These are phyloP conservation scores for Drosophila parabipectinata DNA, from an alignment of 1,140 invertebrate species.

Conservation along the genomic window DNA sequence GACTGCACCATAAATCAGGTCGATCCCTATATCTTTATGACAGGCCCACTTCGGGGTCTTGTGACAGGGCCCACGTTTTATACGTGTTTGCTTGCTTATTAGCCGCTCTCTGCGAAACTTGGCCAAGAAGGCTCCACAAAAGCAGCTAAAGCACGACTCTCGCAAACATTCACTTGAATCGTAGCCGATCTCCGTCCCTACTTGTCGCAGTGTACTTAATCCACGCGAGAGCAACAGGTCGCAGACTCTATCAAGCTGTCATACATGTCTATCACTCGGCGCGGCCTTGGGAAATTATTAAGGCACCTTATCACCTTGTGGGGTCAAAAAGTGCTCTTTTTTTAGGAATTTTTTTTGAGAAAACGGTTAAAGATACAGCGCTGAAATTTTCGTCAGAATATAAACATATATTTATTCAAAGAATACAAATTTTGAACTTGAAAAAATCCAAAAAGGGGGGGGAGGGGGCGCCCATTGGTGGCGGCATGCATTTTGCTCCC, in stretches of 20 bases:
- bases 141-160: constrained; percentile 1
- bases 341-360: too few species aligned
- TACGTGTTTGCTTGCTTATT: constrained; percentile 8
- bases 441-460: too few species aligned
- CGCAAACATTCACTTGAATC: neutral
- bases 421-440: too few species aligned
- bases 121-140: constrained; percentile 31
- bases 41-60: constrained; percentile 25
- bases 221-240: constrained; percentile 2
- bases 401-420: too few species aligned
- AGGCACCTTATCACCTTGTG: too few species aligned
- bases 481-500: too few species aligned
- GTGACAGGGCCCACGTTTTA: constrained; percentile 20
- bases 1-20: constrained; percentile 22
- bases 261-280: constrained; percentile 29
- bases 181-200: neutral
- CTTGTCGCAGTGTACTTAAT: neutral
- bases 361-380: too few species aligned
- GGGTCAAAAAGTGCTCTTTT: too few species aligned
- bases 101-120: constrained; percentile 29
- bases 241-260: constrained; percentile 25
- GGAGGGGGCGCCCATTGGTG: too few species aligned
- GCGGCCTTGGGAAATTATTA: constrained; percentile 64
- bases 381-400: too few species aligned
- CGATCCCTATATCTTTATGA: constrained; percentile 25